These are phyloP conservation scores for Maniola jurtina DNA, from an alignment of 1,140 invertebrate genomes.

Conservation along the genomic window DNA sequence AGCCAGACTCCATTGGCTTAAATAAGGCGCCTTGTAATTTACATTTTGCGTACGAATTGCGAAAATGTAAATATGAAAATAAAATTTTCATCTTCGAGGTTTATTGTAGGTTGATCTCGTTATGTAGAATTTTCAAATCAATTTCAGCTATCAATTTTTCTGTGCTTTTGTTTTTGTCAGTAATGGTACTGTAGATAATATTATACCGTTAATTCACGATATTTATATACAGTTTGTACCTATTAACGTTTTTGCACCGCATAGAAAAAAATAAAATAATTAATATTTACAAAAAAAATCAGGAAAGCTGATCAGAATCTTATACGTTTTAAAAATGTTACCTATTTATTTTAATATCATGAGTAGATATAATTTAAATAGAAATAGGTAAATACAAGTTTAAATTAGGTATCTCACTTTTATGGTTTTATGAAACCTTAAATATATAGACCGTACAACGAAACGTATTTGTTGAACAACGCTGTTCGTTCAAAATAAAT, in stretches of 20 bases:
- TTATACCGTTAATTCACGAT: too few relatives aligned
- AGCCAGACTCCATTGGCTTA: slow-evolving; percentile 60
- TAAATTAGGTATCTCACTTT: too few relatives aligned
- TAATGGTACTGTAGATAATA: neutral
- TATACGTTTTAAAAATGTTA: too few relatives aligned
- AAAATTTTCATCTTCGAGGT: slow-evolving; percentile 68
- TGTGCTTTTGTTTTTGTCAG: neutral
- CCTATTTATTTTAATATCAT: too few relatives aligned
- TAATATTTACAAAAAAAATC: too few relatives aligned
- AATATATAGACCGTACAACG: neutral
- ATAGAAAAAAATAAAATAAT: too few relatives aligned
- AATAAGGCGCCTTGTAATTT: slow-evolving; percentile 74
- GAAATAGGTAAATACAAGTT: too few relatives aligned
- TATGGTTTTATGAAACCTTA: too few relatives aligned
- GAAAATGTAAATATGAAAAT: slow-evolving; percentile 73
- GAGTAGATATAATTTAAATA: too few relatives aligned
- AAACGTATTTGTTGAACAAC: neutral
- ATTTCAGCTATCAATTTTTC: neutral
- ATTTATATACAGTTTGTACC: too few relatives aligned
- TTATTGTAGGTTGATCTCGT: slow-evolving; percentile 46
- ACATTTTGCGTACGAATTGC: slow-evolving; percentile 75
- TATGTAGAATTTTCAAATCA: neutral
- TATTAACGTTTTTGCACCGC: too few relatives aligned
- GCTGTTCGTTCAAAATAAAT: neutral
- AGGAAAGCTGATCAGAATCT: too few relatives aligned